These are phyloP conservation scores for Drosophila greeni DNA, from an alignment of 2,888 invertebrate genomes.

Conservation along the genomic window DNA sequence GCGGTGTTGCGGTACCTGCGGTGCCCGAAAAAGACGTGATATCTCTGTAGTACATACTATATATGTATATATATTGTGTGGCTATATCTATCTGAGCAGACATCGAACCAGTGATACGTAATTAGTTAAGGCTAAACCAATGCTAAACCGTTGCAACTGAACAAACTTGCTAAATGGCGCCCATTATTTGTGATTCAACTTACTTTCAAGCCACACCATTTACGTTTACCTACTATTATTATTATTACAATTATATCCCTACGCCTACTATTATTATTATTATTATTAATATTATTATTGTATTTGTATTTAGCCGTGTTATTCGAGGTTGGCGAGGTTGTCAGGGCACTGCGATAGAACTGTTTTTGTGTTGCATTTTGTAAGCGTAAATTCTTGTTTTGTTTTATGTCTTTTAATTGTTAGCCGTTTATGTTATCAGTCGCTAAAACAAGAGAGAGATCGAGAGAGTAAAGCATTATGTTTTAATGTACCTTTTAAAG, in stretches of 20 bases:
- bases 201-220: slow-evolving; percentile 66
- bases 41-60: too few relatives aligned
- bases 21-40: slow-evolving; percentile 81
- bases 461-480: slow-evolving; percentile 40
- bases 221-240: slow-evolving; percentile 37
- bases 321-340: slow-evolving; percentile 41
- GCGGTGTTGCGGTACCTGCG: slow-evolving; percentile 85
- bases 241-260: slow-evolving; percentile 25
- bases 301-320: slow-evolving; percentile 30
- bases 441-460: slow-evolving; percentile 21
- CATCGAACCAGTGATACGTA: slow-evolving; percentile 71
- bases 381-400: slow-evolving; percentile 61
- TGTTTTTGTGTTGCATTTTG: slow-evolving; percentile 58
- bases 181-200: slow-evolving; percentile 67
- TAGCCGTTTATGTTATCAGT: slow-evolving; percentile 66
- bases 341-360: slow-evolving; percentile 44
- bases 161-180: slow-evolving; percentile 65
- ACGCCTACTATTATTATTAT: slow-evolving; percentile 21
- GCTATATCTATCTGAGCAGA: slow-evolving; percentile 33
- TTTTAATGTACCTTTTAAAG: slow-evolving; percentile 68
- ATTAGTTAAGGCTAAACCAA: slow-evolving; percentile 39
- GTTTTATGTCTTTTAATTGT: slow-evolving; percentile 74
- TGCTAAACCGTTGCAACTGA: slow-evolving; percentile 43
- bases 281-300: slow-evolving; percentile 21
- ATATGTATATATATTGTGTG: neutral